Conservation (phyloP, 2,888 invertebrate genomes). For the Callimorpha dominula region DNA sequence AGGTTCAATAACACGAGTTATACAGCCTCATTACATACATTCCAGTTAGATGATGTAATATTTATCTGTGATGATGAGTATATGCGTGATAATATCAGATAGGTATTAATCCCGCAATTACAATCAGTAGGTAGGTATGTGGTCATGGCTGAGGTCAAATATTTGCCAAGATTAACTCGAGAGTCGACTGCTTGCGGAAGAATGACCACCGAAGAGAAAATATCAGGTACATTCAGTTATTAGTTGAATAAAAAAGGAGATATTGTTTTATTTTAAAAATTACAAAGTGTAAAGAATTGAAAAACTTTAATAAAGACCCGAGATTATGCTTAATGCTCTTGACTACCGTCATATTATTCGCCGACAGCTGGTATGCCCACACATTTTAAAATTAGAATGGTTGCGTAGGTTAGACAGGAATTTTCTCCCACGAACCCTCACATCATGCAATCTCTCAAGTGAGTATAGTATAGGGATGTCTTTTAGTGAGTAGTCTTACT, state of each 20-base stretch:
- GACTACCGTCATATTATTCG: background rate
- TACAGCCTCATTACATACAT: slow-evolving; percentile 14
- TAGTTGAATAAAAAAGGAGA: no score
- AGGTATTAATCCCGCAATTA: background rate
- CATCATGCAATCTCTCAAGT: no score
- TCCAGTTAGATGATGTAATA: slow-evolving; percentile 28
- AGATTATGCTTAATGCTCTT: no score
- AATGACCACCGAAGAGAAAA: background rate
- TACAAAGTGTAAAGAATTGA: no score
- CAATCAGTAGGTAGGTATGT: background rate
- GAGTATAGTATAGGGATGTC: no score
- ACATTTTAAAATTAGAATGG: background rate
- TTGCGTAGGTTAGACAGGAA: background rate
- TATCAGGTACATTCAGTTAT: background rate
- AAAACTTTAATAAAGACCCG: no score
- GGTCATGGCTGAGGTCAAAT: background rate
- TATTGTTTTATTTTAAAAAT: background rate
- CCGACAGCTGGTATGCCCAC: background rate
- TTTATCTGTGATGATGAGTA: slow-evolving; percentile 19
- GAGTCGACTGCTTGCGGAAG: background rate
- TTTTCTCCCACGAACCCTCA: background rate
- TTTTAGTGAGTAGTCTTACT: no score
- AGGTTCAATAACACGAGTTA: slow-evolving; percentile 21
- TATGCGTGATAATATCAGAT: background rate
- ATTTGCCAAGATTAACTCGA: background rate